Evolutionary conservation across 2,797 vertebrate genomes (phyloP), one percentile per base, ranked within the genome.

Genomic region (Anniella stebbinsi): DNA sequence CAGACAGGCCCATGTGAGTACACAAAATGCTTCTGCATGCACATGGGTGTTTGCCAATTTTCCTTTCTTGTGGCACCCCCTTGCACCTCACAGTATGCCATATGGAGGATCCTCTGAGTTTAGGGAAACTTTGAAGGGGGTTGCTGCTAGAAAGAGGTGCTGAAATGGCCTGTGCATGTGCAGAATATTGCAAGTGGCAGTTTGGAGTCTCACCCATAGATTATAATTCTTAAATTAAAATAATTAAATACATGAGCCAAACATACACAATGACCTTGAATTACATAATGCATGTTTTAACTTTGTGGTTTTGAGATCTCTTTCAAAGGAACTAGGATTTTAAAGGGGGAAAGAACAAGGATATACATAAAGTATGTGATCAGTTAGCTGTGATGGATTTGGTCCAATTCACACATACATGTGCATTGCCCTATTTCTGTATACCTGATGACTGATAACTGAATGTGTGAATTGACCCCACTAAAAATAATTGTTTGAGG

Each of bases 21-120:
- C 72, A 82, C 57, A 63, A 89, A 89, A 83, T 38, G 21, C 45
- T 84, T 76, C 41, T 76, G 80, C 80, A 66, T 75, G 81, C 30
- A 67, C 33, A 67, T 30, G 41, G 21, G 11, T 4, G 8, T 38
- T 80, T 81, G 84, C 84, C 51, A 80, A 38, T 45, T 81, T 86
- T 51, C 48, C 33, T 10, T 63, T 72, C n/a, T 80, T 12, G 57
- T 76, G 69, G 80, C 78, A 84, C 23, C 21, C 41, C 70, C 41
- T 76, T 66, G 33, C 8, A 75, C 21, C 38, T 82, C 69, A 60
- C 12, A 2, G 54, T 17, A 1, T 66, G 57, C 18, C 30, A 76
- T 67, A 41, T 72, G 6, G n/a, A 70, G 45, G 66, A 12, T 72
- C 25, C 51, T 15, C 48, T 70, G 36, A 17, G 17, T 57, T 54